Conservation (phyloP, 2,113 vertebrate genomes). For the Apaloderma vittatum region DNA sequence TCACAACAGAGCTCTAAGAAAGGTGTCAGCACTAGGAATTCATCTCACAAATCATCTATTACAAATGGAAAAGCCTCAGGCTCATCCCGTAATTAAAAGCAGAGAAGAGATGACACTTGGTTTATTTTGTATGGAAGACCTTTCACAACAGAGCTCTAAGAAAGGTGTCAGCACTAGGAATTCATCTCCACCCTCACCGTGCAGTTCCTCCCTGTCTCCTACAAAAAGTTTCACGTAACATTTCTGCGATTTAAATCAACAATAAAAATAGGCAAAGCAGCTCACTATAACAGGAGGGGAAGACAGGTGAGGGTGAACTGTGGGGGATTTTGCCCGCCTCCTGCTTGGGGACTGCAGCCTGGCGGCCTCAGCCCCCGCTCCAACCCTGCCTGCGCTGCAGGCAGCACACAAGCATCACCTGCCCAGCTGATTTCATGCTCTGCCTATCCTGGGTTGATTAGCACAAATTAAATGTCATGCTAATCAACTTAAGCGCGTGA, state of each 20-base stretch:
- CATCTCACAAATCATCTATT: neutral
- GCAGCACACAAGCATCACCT: neutral
- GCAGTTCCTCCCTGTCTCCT: neutral
- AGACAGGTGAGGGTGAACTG: neutral
- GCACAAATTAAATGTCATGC: neutral
- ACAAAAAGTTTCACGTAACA: neutral
- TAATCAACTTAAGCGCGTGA: neutral
- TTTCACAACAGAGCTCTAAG: neutral
- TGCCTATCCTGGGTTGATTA: neutral
- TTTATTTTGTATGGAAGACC: neutral
- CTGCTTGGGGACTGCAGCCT: neutral
- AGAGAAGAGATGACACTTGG: neutral
- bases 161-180: neutral
- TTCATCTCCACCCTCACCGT: rapidly evolving
- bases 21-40: neutral
- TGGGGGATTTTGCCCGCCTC: neutral
- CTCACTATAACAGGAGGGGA: neutral
- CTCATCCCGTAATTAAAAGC: neutral
- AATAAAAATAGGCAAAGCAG: neutral
- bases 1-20: neutral
- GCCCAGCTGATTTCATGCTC: neutral
- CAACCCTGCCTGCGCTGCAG: rapidly evolving
- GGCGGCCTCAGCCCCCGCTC: neutral
- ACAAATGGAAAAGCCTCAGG: neutral
- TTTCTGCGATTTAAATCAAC: neutral